Conservation (phyloP, 2,113 vertebrate genomes). For the Gobio gobio region DNA sequence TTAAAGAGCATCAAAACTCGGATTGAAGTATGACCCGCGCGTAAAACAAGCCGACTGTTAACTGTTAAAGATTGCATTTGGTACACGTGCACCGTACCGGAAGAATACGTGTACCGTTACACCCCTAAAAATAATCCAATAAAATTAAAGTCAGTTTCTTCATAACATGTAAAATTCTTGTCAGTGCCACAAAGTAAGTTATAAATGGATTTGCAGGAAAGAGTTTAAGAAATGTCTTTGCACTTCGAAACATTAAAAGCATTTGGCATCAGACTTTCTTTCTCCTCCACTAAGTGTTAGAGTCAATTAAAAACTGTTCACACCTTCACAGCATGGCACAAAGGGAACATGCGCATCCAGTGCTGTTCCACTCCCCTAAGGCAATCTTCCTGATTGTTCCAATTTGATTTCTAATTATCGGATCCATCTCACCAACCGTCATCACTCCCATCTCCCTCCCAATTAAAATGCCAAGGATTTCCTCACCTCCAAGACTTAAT, state of each 20-base stretch:
- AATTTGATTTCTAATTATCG: conserved; percentile 63
- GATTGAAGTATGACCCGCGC: no score
- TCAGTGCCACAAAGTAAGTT: background rate
- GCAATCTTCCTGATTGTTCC: conserved; percentile 56
- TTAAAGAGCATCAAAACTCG: no score
- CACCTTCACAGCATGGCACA: conserved; percentile 49
- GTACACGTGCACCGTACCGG: no score
- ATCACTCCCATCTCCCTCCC: conserved; percentile 51
- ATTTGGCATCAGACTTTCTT: conserved; percentile 2
- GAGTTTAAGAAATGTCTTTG: conserved; percentile 31
- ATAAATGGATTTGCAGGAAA: background rate
- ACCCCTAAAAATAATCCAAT: no score
- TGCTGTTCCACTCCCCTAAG: conserved; percentile 46
- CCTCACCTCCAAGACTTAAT: conserved; percentile 60
- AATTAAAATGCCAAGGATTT: conserved; percentile 61
- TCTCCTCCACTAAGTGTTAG: conserved; percentile 44
- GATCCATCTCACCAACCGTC: conserved; percentile 52
- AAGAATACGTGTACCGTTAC: no score
- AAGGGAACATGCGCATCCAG: conserved; percentile 41
- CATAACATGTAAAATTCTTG: background rate
- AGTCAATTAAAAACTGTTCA: conserved; percentile 63
- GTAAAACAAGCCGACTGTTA: no score
- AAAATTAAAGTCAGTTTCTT: background rate
- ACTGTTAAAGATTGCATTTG: no score
- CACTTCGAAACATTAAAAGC: conserved; percentile 35